A percentile compares a stretch with the other conserved stretches of the same genome.
These are phyloP conservation scores for Heterodera filipjevi DNA, from an alignment of 2,888 invertebrate genomes.

Conservation along the genomic window DNA sequence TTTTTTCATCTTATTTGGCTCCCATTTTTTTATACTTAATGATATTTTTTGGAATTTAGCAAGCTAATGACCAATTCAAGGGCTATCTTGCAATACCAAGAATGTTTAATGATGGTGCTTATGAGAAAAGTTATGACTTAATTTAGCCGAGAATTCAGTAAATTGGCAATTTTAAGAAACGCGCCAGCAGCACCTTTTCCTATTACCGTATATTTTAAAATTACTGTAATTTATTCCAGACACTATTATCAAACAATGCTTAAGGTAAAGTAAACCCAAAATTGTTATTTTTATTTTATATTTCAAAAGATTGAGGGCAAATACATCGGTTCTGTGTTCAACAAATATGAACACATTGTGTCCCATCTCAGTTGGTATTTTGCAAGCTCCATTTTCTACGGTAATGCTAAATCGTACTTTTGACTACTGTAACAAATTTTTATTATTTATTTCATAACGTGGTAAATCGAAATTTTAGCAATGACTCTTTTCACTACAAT, in stretches of 20 bases:
- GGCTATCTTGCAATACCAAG: too few species aligned
- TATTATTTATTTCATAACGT: constrained; percentile 10
- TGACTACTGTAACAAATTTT: neutral
- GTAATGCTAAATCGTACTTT: neutral
- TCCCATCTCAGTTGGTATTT: constrained; percentile 40
- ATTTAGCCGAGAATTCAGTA: too few species aligned
- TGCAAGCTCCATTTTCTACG: constrained; percentile 47
- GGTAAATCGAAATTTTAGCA: constrained; percentile 28
- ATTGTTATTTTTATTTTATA: neutral
- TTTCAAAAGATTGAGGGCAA: constrained; percentile 37
- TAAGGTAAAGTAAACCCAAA: constrained; percentile 32
- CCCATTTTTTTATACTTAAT: too few species aligned
- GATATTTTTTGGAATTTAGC: too few species aligned
- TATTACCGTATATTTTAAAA: too few species aligned
- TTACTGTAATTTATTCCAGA: constrained; percentile 28
- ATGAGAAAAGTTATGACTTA: too few species aligned
- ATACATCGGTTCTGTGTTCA: constrained; percentile 45
- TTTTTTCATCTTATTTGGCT: too few species aligned
- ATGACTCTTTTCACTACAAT: constrained; percentile 50
- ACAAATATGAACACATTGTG: constrained; percentile 45
- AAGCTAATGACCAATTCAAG: too few species aligned
- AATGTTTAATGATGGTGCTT: too few species aligned
- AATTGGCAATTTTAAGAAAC: too few species aligned
- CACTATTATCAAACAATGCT: constrained; percentile 43
- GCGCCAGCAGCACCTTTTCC: too few species aligned